Percentiles rank a stretch among this genome's conserved stretches.
phyloP scores from a whole-genome alignment of 2,888 invertebrate species.

The Stictocephala bisonia region DNA sequence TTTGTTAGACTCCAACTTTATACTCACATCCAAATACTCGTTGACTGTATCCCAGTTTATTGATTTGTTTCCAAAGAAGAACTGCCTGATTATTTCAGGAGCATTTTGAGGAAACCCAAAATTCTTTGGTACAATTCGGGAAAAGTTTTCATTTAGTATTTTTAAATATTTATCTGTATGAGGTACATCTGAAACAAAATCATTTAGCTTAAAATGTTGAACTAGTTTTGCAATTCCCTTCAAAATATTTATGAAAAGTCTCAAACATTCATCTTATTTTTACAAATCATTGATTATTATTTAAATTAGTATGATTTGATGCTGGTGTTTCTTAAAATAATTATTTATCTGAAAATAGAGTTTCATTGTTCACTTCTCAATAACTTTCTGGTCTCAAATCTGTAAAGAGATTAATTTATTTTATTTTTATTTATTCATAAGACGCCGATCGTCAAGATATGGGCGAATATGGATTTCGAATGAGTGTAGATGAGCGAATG shows the following conservation, averaged over 20 bases:
- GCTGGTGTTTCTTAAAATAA: neutral
- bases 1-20: too few species aligned
- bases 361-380: neutral
- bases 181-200: conserved; percentile 60
- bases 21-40: conserved; percentile 71
- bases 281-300: neutral
- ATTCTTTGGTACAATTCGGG: conserved; percentile 67
- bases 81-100: conserved; percentile 68
- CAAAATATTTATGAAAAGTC: too few species aligned
- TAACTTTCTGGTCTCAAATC: neutral
- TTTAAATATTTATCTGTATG: conserved; percentile 67
- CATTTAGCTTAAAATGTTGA: neutral
- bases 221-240: neutral
- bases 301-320: neutral
- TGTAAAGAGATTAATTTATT: too few species aligned
- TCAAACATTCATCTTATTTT: neutral
- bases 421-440: too few species aligned
- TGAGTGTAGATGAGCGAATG: too few species aligned
- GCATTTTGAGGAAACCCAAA: conserved; percentile 63
- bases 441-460: too few species aligned
- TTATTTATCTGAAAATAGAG: too few species aligned
- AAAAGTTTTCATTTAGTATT: conserved; percentile 70
- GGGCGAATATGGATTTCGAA: too few species aligned
- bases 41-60: conserved; percentile 66
- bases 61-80: conserved; percentile 69